These are phyloP conservation scores for Andricus curvator DNA, from an alignment of 2,888 invertebrate genomes.

Conservation along the genomic window DNA sequence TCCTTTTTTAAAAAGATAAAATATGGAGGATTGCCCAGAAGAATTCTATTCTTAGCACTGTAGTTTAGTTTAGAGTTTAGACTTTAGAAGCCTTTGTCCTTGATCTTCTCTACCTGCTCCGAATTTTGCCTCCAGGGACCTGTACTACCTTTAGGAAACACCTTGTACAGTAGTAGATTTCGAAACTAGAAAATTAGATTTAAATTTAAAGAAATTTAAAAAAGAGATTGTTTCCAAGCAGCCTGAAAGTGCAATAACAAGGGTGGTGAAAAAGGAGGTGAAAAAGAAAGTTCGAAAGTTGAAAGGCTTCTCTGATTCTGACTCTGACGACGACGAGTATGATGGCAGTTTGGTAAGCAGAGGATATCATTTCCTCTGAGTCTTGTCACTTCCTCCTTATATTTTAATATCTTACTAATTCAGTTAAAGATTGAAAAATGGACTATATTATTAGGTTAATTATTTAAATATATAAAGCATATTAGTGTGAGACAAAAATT, in stretches of 20 bases:
- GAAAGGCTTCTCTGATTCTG: conserved; percentile 78
- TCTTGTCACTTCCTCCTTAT: background rate
- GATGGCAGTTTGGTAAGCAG: conserved; percentile 86
- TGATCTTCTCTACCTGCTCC: conserved; percentile 36
- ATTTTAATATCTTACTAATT: background rate
- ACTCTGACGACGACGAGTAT: conserved; percentile 84
- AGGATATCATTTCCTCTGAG: conserved; percentile 9
- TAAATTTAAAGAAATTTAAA: background rate
- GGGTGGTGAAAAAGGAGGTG: conserved; percentile 80
- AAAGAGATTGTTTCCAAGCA: conserved; percentile 66
- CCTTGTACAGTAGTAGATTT: background rate
- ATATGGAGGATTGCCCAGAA: background rate
- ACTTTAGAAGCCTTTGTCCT: conserved; percentile 9
- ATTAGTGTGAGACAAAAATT: no score
- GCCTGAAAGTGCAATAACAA: conserved; percentile 83
- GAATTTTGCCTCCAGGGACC: background rate
- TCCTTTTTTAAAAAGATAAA: background rate
- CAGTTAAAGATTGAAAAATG: background rate
- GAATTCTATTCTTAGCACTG: background rate
- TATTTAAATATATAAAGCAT: background rate
- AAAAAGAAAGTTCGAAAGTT: conserved; percentile 78
- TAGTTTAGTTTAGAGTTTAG: background rate
- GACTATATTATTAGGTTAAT: background rate
- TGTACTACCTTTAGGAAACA: background rate
- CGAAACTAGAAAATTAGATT: background rate